Percentiles rank a stretch among this genome's conserved stretches.
phyloP scores from a whole-genome alignment of 1,140 invertebrate genomes.

The Aphaenogaster floridana region DNA sequence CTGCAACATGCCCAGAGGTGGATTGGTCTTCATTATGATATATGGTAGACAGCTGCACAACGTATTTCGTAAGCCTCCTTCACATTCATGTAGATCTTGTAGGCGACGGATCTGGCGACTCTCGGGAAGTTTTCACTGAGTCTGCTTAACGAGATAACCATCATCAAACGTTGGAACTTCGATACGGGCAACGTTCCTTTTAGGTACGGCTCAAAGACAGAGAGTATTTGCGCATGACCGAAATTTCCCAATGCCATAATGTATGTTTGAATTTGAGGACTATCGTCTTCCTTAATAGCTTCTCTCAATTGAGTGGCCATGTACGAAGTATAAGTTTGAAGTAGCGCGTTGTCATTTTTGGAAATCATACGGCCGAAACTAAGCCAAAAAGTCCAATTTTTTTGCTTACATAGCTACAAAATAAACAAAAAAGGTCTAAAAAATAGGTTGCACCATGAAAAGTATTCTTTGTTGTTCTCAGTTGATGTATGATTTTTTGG shows the following conservation, averaged over 20 bases:
- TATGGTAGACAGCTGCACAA: constrained; percentile 87
- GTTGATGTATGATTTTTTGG: too few relatives aligned
- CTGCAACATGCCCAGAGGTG: constrained; percentile 89
- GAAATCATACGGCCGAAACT: constrained; percentile 87
- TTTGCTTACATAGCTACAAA: too few relatives aligned
- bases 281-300: constrained; percentile 87
- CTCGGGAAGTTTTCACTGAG: constrained; percentile 86
- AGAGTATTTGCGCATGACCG: constrained; percentile 88
- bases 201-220: constrained; percentile 89
- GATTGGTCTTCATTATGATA: constrained; percentile 88
- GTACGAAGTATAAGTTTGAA: constrained; percentile 88
- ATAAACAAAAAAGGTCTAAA: too few relatives aligned
- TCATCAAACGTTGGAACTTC: constrained; percentile 88
- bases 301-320: constrained; percentile 86
- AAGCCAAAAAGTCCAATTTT: too few relatives aligned
- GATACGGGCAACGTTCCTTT: constrained; percentile 88
- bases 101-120: constrained; percentile 87
- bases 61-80: constrained; percentile 89
- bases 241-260: constrained; percentile 89
- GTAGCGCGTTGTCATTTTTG: constrained; percentile 86
- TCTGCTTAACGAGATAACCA: constrained; percentile 88
- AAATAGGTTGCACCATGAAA: too few relatives aligned
- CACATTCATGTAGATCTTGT: constrained; percentile 90
- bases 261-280: constrained; percentile 88
- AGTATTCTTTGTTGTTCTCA: too few relatives aligned